Percentiles rank a stretch among this genome's conserved stretches.
Evolutionary conservation across 2,888 invertebrate genomes (phyloP).

Genomic region (Phaedon cochleariae): DNA sequence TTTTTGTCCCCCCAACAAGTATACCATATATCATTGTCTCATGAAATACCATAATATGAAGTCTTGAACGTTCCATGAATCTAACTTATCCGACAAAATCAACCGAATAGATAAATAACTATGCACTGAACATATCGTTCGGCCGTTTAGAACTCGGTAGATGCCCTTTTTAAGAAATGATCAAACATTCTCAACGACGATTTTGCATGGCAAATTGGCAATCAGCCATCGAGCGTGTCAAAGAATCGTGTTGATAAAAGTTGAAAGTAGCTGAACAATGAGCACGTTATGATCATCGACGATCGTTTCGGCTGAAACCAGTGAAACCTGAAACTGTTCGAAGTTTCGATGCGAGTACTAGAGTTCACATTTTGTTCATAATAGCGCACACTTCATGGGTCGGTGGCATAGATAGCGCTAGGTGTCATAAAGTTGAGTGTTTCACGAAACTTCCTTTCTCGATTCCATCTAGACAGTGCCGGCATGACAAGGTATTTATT

Average conservation of each 20-base stretch:
- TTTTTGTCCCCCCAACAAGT: no score
- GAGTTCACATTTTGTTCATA: constrained; percentile 35
- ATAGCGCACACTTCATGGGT: neutral
- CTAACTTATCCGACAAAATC: no score
- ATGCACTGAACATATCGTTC: no score
- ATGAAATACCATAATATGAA: no score
- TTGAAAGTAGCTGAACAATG: constrained; percentile 8
- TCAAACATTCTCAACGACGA: no score
- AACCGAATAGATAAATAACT: no score
- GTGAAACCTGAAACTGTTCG: constrained; percentile 24
- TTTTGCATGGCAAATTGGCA: no score
- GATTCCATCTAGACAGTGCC: neutral
- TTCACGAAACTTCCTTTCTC: constrained; percentile 17
- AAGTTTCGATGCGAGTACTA: constrained; percentile 28
- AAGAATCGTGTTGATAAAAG: neutral
- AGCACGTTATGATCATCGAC: constrained; percentile 6
- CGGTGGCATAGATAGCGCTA: constrained; percentile 19
- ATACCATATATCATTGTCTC: no score
- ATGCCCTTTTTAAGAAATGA: no score
- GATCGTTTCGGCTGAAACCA: constrained; percentile 4
- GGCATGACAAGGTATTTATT: no score
- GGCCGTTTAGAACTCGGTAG: no score
- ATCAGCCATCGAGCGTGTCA: neutral
- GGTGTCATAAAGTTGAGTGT: constrained; percentile 45
- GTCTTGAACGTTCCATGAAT: no score